Evolutionary conservation across 2,113 vertebrate species (phyloP).

Genomic region (Sinocyclocheilus anophthalmus): DNA sequence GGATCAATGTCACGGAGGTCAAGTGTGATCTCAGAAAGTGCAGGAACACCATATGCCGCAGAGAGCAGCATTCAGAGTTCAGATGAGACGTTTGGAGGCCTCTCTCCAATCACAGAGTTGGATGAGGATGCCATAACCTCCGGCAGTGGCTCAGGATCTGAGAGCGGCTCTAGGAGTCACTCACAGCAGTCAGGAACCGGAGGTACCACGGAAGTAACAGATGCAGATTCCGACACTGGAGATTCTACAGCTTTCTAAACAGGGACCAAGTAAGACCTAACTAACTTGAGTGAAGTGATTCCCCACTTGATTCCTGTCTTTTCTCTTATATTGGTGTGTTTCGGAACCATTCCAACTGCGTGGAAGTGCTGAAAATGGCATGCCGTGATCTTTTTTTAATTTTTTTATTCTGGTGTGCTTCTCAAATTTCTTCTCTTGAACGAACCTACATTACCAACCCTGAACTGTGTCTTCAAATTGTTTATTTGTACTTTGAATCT

Average conservation of each 20-base stretch:
- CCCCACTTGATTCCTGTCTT: conserved; percentile 55
- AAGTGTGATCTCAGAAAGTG: conserved; percentile 60
- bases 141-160: conserved; percentile 53
- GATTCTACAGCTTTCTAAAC: conserved; percentile 85
- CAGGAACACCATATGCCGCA: conserved; percentile 53
- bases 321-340: conserved; percentile 49
- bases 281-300: conserved; percentile 65
- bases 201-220: conserved; percentile 60
- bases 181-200: conserved; percentile 55
- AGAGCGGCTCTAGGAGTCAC: conserved; percentile 58
- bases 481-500: background rate
- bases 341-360: conserved; percentile 23
- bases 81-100: conserved; percentile 71
- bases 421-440: conserved; percentile 35
- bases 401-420: background rate
- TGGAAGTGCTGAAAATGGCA: conserved; percentile 45
- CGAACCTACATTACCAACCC: background rate
- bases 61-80: conserved; percentile 67
- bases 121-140: conserved; percentile 77
- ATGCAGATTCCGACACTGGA: conserved; percentile 71
- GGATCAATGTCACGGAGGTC: conserved; percentile 64
- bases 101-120: conserved; percentile 75
- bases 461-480: background rate
- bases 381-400: background rate
- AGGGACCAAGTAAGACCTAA: conserved; percentile 76